Evolutionary conservation across 2,888 invertebrate genomes (phyloP), one percentile per base, ranked within the genome.

Genomic region (Drosophila colorata): DNA sequence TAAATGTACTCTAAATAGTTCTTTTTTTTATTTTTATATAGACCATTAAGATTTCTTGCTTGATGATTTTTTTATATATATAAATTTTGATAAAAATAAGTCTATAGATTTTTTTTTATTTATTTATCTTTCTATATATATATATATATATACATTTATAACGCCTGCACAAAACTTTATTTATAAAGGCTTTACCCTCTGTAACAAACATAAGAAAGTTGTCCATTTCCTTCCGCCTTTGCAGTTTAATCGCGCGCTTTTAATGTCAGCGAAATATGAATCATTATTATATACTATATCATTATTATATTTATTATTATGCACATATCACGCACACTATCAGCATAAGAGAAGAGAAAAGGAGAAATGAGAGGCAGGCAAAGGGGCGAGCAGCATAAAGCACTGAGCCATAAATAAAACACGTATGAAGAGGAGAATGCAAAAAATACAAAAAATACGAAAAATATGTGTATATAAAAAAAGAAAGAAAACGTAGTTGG

Each of bases 391-490:
- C 5, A 14, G 33, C 18, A 59, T 43, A 20, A 48, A 33, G 41
- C 43, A 40, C 41, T 25, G 18, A 18, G 41, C 38, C 49, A 70
- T 66, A 60, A 63, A 71, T 71, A 55, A 60, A 49, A 31, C 28
- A 31, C 28, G 18, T 48, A 41, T 28, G 14, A n/a, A 48, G 6
- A 28, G 16, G 18, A 52, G 16, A 18, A 47, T 3, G 6, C 18
- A 43, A 9, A 40, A 18, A 31, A 8, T 38, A 20, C 7, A 2
- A 1, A 14, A 13, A 33, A n/a, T n/a, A n/a, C n/a, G n/a, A 46
- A 25, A 28, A 23, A 53, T 1, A 20, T 44, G 33, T 35, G 13
- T 35, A 33, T 33, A 11, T 8, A 7, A 13, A 28, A 33, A 33
- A 8, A 16, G 23, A 48, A 49, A 14, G 11, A 28, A 52, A 52